Conservation (phyloP, 2,797 vertebrate species). For the Zenarchopterus dispar region DNA sequence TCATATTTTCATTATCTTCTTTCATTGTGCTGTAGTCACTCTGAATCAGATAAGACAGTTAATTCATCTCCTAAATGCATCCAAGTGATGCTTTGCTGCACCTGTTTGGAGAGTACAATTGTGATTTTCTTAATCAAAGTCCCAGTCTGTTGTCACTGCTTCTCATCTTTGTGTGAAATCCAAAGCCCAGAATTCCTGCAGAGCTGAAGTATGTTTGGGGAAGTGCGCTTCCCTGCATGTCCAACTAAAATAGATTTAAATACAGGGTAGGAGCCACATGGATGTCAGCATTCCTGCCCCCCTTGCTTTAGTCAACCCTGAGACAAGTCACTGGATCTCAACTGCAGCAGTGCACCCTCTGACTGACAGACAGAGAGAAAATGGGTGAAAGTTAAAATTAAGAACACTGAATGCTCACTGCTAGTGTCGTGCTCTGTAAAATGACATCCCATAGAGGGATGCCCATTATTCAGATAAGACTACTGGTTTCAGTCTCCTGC, state of each 20-base stretch:
- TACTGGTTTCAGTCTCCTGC: background rate
- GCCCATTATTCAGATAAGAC: background rate
- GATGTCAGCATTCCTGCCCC: constrained; percentile 71
- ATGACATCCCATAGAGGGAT: no score
- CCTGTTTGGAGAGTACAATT: constrained; percentile 13
- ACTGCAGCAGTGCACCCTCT: constrained; percentile 28
- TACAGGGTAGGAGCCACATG: constrained; percentile 76
- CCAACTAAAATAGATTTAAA: constrained; percentile 86
- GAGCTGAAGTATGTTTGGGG: constrained; percentile 47
- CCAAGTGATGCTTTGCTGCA: background rate
- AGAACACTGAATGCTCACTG: background rate
- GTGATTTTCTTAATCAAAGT: constrained; percentile 30
- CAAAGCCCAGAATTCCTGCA: constrained; percentile 25
- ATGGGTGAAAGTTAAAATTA: constrained; percentile 2
- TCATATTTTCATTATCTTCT: background rate
- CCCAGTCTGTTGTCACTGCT: constrained; percentile 10
- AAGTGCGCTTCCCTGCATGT: constrained; percentile 50
- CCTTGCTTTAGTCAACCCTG: constrained; percentile 56
- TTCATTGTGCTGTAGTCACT: background rate
- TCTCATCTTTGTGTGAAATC: constrained; percentile 40
- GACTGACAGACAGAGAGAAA: constrained; percentile 12
- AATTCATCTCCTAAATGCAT: constrained; percentile 1
- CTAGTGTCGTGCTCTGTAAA: background rate
- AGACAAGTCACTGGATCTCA: constrained; percentile 42
- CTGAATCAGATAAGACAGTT: background rate